phyloP scores from a whole-genome alignment of 2,797 vertebrate genomes.

The Clarias laeviceps region DNA sequence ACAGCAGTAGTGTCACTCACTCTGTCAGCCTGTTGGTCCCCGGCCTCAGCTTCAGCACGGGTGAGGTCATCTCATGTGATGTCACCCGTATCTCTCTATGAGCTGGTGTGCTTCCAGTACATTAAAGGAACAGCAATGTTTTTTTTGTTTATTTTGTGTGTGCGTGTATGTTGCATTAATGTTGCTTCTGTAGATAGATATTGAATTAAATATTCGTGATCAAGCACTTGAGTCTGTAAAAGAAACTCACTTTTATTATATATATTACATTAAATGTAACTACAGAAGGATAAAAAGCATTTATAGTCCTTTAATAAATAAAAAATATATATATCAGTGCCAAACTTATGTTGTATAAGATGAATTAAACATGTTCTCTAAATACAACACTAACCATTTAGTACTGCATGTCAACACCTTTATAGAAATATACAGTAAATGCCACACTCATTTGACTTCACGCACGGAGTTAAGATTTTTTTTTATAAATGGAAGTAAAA shows the following conservation, averaged over 20 bases:
- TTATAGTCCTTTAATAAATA: neutral
- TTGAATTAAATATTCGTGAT: neutral
- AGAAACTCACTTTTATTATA: neutral
- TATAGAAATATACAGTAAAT: neutral
- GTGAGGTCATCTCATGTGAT: constrained; percentile 22
- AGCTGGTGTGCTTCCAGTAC: constrained; percentile 7
- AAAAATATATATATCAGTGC: neutral
- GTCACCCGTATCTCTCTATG: neutral
- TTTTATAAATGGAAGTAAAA: neutral
- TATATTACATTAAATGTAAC: neutral
- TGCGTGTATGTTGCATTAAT: neutral
- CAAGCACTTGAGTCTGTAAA: neutral
- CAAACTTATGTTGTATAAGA: neutral
- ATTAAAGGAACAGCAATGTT: neutral
- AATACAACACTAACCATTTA: neutral
- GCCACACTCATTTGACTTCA: neutral
- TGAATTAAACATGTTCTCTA: neutral
- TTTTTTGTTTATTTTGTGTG: neutral
- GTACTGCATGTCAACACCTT: neutral
- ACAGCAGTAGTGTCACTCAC: constrained; percentile 6
- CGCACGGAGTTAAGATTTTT: neutral
- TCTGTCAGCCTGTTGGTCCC: constrained; percentile 4
- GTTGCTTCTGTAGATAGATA: neutral
- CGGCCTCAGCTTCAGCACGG: neutral
- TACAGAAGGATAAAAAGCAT: neutral